Evolutionary conservation across 1,140 invertebrate species (phyloP).

Genomic region (Papilio polyxenes): DNA sequence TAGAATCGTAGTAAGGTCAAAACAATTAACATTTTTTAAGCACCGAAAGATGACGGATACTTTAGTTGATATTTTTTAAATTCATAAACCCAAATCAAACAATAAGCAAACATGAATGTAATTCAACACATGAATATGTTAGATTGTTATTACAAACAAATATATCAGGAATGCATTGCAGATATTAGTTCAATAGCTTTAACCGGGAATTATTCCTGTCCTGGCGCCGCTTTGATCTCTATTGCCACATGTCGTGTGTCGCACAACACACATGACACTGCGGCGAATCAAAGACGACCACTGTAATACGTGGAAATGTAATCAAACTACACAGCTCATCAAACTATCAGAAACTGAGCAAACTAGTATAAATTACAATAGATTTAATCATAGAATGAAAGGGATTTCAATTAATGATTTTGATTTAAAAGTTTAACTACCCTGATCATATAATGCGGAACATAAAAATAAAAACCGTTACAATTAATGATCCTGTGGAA

Average conservation of each 20-base stretch:
- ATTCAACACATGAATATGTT: background rate
- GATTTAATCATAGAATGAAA: background rate
- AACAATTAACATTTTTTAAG: background rate
- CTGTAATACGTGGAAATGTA: constrained; percentile 10
- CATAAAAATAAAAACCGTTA: too few relatives aligned
- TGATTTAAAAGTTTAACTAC: background rate
- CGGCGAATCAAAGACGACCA: constrained; percentile 14
- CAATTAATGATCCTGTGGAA: too few relatives aligned
- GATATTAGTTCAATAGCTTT: constrained; percentile 16
- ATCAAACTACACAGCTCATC: background rate
- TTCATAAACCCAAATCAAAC: background rate
- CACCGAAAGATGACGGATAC: background rate
- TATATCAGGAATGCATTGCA: constrained; percentile 1
- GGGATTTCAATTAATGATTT: background rate
- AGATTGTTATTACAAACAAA: background rate
- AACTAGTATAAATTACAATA: background rate
- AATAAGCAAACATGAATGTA: background rate
- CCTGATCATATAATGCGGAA: too few relatives aligned
- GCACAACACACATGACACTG: background rate
- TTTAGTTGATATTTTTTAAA: background rate
- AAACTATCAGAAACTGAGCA: background rate
- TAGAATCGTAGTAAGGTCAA: background rate
- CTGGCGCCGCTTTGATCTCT: constrained; percentile 10
- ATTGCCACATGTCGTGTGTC: constrained; percentile 2
- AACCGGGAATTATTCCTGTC: constrained; percentile 10